phyloP scores from a whole-genome alignment of 2,113 vertebrate genomes.

The Phalacrocorax brasilianus region DNA sequence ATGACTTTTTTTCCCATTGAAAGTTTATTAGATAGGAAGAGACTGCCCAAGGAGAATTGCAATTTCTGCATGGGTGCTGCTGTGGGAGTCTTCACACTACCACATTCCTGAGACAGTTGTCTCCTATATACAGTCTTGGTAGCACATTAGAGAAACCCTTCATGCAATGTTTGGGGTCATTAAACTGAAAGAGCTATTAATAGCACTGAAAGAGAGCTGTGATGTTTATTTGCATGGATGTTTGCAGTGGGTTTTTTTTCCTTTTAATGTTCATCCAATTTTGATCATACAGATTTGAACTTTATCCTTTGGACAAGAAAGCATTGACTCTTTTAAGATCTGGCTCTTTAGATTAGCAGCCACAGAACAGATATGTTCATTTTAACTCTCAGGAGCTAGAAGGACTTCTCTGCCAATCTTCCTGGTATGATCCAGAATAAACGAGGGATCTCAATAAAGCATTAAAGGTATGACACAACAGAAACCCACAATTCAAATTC shows the following conservation, averaged over 20 bases:
- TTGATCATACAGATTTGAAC: slow-evolving; percentile 6
- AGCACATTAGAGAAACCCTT: slow-evolving; percentile 40
- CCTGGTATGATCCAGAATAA: neutral
- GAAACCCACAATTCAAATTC: neutral
- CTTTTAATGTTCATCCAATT: slow-evolving; percentile 40
- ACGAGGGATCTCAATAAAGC: neutral
- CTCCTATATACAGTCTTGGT: slow-evolving; percentile 38
- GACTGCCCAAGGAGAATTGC: neutral
- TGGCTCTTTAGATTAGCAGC: neutral
- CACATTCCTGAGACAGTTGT: slow-evolving; percentile 38
- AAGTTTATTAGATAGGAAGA: neutral
- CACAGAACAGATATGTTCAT: neutral
- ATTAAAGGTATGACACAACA: neutral
- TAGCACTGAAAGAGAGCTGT: slow-evolving; percentile 21
- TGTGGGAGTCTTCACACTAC: slow-evolving; percentile 34
- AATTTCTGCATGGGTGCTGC: slow-evolving; percentile 12
- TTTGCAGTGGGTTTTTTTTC: neutral
- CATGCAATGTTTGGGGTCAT: slow-evolving; percentile 14
- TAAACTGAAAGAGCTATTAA: slow-evolving; percentile 51
- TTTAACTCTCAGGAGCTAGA: neutral
- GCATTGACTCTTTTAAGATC: neutral
- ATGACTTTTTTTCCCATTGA: neutral
- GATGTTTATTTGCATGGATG: slow-evolving; percentile 42
- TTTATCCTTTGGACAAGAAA: slow-evolving; percentile 13
- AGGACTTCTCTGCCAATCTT: neutral